A percentile compares a stretch with the other conserved stretches of the same genome.
These are phyloP conservation scores for Pseudochaenichthys georgianus DNA, from an alignment of 2,797 vertebrate species.

Conservation along the genomic window DNA sequence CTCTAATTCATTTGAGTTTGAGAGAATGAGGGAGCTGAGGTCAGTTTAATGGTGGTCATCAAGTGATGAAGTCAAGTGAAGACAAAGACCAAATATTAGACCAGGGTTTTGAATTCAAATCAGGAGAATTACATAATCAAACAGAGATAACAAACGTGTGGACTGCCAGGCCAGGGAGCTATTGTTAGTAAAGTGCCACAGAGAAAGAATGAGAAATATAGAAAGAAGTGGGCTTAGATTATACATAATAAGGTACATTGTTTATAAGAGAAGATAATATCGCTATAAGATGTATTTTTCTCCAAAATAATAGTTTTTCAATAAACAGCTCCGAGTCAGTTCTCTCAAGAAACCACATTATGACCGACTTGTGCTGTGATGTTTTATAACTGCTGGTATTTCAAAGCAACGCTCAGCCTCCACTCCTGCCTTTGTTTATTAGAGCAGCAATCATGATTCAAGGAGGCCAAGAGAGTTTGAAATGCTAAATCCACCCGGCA, in stretches of 20 bases:
- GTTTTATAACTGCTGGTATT: slow-evolving; percentile 11
- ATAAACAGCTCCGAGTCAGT: slow-evolving; percentile 9
- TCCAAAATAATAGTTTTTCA: slow-evolving; percentile 3
- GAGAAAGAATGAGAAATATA: neutral
- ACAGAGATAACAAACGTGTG: neutral
- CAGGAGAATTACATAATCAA: slow-evolving; percentile 3
- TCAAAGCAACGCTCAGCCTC: slow-evolving; percentile 10
- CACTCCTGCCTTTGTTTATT: slow-evolving; percentile 39
- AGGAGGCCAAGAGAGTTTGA: slow-evolving; percentile 45
- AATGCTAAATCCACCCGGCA: slow-evolving; percentile 59
- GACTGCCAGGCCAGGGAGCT: neutral
- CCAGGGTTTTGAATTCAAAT: neutral
- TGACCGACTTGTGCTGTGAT: neutral
- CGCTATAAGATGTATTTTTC: neutral
- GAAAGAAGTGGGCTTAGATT: neutral
- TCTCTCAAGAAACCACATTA: neutral
- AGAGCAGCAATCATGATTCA: slow-evolving; percentile 53
- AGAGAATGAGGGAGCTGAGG: neutral
- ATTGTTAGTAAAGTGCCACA: neutral
- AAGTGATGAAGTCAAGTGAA: neutral
- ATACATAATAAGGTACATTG: neutral
- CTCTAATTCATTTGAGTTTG: neutral
- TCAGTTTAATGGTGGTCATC: neutral
- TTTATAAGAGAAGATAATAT: neutral
- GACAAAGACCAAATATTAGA: neutral